phyloP scores from a whole-genome alignment of 2,888 invertebrate genomes.

The Hemistola chrysoprasaria region DNA sequence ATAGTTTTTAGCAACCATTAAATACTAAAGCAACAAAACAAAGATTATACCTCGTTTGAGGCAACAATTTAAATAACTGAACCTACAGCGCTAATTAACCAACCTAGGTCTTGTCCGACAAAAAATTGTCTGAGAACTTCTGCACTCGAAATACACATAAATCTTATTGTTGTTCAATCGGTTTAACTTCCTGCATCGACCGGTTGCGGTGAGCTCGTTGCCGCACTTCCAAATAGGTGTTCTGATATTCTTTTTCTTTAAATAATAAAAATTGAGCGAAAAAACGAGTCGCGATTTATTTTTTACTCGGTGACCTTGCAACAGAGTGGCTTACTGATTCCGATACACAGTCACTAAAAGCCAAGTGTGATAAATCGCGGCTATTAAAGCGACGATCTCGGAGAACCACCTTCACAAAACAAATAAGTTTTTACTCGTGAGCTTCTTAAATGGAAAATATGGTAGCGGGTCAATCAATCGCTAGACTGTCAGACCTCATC shows the following conservation, averaged over 20 bases:
- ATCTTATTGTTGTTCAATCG: slow-evolving; percentile 75
- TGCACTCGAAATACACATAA: slow-evolving; percentile 67
- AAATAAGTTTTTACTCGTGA: slow-evolving; percentile 46
- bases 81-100: slow-evolving; percentile 24
- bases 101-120: slow-evolving; percentile 19
- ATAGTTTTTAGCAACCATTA: too few relatives aligned
- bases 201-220: slow-evolving; percentile 51
- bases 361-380: slow-evolving; percentile 67
- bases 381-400: slow-evolving; percentile 50
- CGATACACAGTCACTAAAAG: slow-evolving; percentile 72
- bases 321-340: slow-evolving; percentile 69
- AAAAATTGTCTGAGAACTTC: slow-evolving; percentile 41
- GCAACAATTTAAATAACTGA: slow-evolving; percentile 7
- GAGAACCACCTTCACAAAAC: slow-evolving; percentile 33
- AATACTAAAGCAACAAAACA: background rate
- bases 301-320: slow-evolving; percentile 75
- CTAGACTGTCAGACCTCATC: slow-evolving; percentile 40
- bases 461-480: slow-evolving; percentile 54
- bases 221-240: slow-evolving; percentile 76
- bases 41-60: background rate
- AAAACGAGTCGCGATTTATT: slow-evolving; percentile 67
- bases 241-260: slow-evolving; percentile 74
- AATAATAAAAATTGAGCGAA: slow-evolving; percentile 69
- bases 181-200: slow-evolving; percentile 75
- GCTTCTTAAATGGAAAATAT: slow-evolving; percentile 50